Evolutionary conservation across 2,888 invertebrate genomes (phyloP).

Genomic region (Vesta saturnalis): DNA sequence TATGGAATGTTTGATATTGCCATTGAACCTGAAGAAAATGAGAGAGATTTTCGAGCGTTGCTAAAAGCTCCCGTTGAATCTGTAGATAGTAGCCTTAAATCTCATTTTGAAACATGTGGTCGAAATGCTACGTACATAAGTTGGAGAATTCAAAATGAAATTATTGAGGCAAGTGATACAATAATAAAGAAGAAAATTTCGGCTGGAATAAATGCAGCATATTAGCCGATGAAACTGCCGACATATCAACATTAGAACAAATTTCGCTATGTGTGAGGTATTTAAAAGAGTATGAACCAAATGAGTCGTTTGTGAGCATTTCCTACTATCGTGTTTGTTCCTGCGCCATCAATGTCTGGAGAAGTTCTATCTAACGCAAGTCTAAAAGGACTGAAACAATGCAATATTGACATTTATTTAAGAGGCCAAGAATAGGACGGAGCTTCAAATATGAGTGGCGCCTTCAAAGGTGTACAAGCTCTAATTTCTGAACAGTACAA

Average conservation of each 20-base stretch:
- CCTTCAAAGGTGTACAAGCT: neutral
- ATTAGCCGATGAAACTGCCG: neutral
- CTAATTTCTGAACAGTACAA: neutral
- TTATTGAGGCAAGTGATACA: neutral
- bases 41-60: neutral
- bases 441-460: neutral
- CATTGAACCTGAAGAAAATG: neutral
- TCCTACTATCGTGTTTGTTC: too few relatives aligned
- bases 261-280: too few relatives aligned
- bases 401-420: too few relatives aligned
- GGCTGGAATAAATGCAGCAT: neutral
- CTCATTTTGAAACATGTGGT: neutral
- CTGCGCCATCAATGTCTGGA: neutral
- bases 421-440: neutral
- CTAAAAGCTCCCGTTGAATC: neutral
- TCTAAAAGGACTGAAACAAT: too few relatives aligned
- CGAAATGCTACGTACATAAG: neutral
- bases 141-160: neutral
- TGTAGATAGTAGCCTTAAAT: neutral
- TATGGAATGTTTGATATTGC: neutral
- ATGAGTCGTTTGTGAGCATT: neutral
- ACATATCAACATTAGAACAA: neutral
- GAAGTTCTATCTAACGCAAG: too few relatives aligned
- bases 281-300: neutral
- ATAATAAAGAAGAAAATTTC: neutral